Evolutionary conservation across 2,113 vertebrate genomes (phyloP).

Genomic region (Plotosus lineatus): DNA sequence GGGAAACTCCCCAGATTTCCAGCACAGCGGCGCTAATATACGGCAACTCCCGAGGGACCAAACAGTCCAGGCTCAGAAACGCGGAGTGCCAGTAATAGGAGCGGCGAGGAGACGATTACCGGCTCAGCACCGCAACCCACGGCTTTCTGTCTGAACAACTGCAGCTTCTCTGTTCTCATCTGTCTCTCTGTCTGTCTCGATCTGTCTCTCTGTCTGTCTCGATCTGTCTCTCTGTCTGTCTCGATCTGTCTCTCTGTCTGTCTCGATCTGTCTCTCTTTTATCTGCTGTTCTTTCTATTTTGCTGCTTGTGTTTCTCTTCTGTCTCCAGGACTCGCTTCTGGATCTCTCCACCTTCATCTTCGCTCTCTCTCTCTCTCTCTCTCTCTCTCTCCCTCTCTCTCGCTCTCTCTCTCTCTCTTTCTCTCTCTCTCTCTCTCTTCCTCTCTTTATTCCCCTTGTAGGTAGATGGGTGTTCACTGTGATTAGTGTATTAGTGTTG

Average conservation of each 20-base stretch:
- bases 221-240: neutral
- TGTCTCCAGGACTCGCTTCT: too few relatives aligned
- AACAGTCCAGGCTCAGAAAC: slow-evolving; percentile 63
- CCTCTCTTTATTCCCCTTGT: neutral
- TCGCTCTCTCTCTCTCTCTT: neutral
- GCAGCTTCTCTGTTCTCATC: neutral
- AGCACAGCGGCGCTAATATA: neutral
- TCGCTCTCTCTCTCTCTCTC: neutral
- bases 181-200: neutral
- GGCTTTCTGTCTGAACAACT: neutral
- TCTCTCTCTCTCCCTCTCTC: neutral
- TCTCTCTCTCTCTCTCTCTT: neutral
- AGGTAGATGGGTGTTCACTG: neutral
- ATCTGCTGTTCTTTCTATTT: too few relatives aligned
- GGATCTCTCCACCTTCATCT: too few relatives aligned
- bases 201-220: too few relatives aligned
- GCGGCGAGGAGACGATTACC: slow-evolving; percentile 15
- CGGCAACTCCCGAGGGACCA: slow-evolving; percentile 60
- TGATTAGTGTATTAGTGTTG: slow-evolving; percentile 3
- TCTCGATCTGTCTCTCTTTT: neutral
- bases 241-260: neutral
- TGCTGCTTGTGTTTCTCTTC: too few relatives aligned
- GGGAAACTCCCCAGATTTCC: slow-evolving; percentile 46
- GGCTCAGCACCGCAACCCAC: neutral
- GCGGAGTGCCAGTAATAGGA: neutral